Evolutionary conservation across 1,140 invertebrate species (phyloP).

Genomic region (Conopomorpha cramerella): DNA sequence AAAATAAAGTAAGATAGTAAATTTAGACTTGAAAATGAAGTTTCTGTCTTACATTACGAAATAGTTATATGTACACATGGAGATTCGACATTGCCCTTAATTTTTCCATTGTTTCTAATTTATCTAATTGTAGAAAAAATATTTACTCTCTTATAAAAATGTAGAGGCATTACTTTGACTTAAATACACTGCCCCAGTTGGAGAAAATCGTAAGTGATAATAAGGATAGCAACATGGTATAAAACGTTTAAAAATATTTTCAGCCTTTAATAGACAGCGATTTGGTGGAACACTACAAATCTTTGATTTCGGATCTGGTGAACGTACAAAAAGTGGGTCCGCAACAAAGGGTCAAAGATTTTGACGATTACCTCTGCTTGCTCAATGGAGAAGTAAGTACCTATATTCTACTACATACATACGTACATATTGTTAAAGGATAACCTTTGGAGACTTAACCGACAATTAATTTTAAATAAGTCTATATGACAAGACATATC

Average conservation of each 20-base stretch:
- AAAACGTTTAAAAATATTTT: slow-evolving; percentile 8
- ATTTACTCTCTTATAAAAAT: background rate
- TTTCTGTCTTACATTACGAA: no score
- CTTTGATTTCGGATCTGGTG: slow-evolving; percentile 64
- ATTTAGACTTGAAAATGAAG: no score
- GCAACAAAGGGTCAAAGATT: slow-evolving; percentile 72
- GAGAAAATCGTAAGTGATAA: no score
- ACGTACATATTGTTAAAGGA: no score
- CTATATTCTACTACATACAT: no score
- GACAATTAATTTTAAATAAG: slow-evolving; percentile 1
- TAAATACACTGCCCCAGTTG: no score
- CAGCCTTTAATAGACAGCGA: slow-evolving; percentile 73
- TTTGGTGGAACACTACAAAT: slow-evolving; percentile 63
- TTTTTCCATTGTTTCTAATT: background rate
- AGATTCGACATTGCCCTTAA: no score
- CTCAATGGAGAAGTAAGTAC: slow-evolving; percentile 72
- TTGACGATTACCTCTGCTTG: slow-evolving; percentile 80
- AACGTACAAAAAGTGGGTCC: slow-evolving; percentile 73
- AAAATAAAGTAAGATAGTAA: no score
- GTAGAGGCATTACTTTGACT: background rate
- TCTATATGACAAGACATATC: slow-evolving; percentile 1
- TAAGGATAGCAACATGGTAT: no score
- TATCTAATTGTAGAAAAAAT: background rate
- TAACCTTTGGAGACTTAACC: no score
- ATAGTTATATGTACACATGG: no score